Conservation (phyloP, 2,113 vertebrate species). For the Eira barbara region DNA sequence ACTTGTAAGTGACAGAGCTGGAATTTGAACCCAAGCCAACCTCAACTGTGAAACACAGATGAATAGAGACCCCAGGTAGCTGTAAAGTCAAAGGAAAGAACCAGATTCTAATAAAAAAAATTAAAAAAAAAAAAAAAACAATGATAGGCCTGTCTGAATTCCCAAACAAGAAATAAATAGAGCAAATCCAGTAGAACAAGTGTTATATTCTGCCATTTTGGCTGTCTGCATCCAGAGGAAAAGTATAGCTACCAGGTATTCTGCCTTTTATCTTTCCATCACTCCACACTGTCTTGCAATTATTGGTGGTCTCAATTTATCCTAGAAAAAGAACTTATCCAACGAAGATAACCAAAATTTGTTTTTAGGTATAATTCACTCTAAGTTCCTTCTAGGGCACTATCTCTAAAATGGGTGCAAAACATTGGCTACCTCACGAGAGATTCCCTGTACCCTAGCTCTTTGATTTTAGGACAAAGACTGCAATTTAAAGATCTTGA, state of each 20-base stretch:
- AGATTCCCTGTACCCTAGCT: not conserved
- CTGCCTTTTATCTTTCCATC: not conserved
- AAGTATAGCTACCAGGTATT: not conserved
- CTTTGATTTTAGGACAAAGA: slow-evolving; percentile 3
- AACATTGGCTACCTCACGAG: not conserved
- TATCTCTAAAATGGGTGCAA: not conserved
- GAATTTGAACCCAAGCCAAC: not conserved
- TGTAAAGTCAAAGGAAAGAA: not conserved
- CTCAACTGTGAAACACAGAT: not conserved
- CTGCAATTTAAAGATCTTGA: not conserved
- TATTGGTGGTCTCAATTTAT: not conserved
- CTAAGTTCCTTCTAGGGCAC: not conserved
- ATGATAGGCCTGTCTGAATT: not conserved
- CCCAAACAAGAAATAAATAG: not conserved
- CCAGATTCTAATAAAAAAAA: not conserved
- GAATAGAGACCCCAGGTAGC: not conserved
- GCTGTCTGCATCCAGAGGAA: not conserved
- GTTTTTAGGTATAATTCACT: not conserved
- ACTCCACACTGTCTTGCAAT: not conserved
- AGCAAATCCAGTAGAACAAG: not conserved
- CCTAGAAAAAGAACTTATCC: not conserved
- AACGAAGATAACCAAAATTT: not conserved
- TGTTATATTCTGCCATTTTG: not conserved
- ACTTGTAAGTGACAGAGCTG: not conserved
- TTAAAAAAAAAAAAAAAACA: not conserved